Conservation (phyloP, 2,113 vertebrate genomes). For the Pachypanchax playfairii region DNA sequence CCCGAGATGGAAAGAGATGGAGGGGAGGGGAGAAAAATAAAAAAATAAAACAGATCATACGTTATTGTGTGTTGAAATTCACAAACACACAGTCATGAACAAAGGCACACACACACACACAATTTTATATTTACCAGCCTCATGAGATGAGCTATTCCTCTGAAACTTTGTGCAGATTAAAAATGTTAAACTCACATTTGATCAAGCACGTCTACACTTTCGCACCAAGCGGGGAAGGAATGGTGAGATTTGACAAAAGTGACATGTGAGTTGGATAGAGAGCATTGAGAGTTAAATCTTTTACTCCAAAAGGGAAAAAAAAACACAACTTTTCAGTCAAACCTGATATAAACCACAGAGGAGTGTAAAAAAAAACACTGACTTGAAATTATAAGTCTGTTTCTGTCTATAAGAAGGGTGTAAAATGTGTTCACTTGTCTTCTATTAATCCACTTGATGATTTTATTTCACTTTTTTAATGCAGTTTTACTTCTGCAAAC, state of each 20-base stretch:
- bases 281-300: slow-evolving; percentile 68
- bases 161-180: slow-evolving; percentile 76
- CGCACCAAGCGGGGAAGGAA: slow-evolving; percentile 56
- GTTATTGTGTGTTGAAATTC: slow-evolving; percentile 17
- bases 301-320: slow-evolving; percentile 43
- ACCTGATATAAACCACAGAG: slow-evolving; percentile 61
- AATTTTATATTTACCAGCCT: slow-evolving; percentile 66
- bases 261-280: slow-evolving; percentile 65
- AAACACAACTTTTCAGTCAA: slow-evolving; percentile 59
- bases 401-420: slow-evolving; percentile 43
- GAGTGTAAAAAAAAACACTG: slow-evolving; percentile 36
- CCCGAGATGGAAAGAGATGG: slow-evolving; percentile 52
- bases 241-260: slow-evolving; percentile 72
- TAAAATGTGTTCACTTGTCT: slow-evolving; percentile 21
- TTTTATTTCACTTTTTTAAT: slow-evolving; percentile 26
- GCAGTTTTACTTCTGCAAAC: slow-evolving; percentile 30
- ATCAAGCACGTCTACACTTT: slow-evolving; percentile 67
- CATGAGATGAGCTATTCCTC: slow-evolving; percentile 68
- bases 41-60: slow-evolving; percentile 52
- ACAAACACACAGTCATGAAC: slow-evolving; percentile 37
- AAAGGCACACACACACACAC: slow-evolving; percentile 38
- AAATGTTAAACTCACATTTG: slow-evolving; percentile 75
- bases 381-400: slow-evolving; percentile 57
- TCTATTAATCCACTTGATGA: slow-evolving; percentile 41
- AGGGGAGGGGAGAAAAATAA: background rate